A percentile compares a stretch with the other conserved stretches of the same genome.
Conservation (phyloP, 2,888 invertebrate genomes). For the Cyclophora albipunctata region DNA sequence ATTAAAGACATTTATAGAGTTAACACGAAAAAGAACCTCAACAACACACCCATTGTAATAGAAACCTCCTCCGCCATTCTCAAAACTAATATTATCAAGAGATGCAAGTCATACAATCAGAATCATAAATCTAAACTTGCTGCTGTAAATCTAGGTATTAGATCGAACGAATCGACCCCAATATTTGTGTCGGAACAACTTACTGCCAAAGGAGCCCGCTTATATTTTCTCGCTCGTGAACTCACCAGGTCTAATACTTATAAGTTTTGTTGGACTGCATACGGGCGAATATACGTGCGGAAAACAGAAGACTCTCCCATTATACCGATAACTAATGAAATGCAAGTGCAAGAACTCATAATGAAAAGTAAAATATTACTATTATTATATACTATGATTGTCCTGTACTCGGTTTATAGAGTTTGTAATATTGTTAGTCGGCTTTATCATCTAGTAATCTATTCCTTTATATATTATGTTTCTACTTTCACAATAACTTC, state of each 20-base stretch:
- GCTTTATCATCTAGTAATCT: no score
- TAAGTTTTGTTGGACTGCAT: constrained; percentile 3
- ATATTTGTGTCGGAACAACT: background rate
- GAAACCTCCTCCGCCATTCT: no score
- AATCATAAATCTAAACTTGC: no score
- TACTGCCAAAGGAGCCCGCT: background rate
- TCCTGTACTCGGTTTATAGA: background rate
- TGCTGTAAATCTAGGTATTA: no score
- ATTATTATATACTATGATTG: background rate
- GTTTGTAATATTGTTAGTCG: no score
- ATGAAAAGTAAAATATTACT: background rate
- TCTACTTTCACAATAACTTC: no score
- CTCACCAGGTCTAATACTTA: background rate
- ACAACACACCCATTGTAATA: no score
- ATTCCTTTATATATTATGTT: no score
- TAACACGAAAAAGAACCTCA: no score
- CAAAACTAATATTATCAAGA: no score
- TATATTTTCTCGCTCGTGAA: constrained; percentile 1
- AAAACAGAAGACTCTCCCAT: background rate
- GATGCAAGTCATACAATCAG: no score
- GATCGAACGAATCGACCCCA: constrained; percentile 1
- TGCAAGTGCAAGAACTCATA: background rate
- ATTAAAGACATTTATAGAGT: no score
- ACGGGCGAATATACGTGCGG: background rate
- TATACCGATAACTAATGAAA: background rate